Evolutionary conservation across 1,140 invertebrate species (phyloP).

Genomic region (Heliconius hermathena): DNA sequence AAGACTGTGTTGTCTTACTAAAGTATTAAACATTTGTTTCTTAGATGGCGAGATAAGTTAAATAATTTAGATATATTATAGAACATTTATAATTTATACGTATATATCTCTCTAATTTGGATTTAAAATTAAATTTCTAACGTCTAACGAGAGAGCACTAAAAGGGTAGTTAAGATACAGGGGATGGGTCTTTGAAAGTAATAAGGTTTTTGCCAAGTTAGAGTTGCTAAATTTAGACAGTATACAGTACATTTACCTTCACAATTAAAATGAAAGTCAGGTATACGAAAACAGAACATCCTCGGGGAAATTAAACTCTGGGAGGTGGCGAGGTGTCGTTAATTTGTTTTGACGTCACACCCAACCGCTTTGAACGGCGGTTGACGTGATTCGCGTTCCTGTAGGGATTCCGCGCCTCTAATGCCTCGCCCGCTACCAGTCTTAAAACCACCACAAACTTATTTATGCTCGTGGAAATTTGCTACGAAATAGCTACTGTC

Average conservation of each 20-base stretch:
- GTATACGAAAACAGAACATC: constrained; percentile 44
- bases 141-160: neutral
- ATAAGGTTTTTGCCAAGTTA: constrained; percentile 10
- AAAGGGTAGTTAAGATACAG: neutral
- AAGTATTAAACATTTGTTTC: too few species aligned
- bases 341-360: constrained; percentile 63
- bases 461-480: constrained; percentile 24
- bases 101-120: too few species aligned
- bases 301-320: constrained; percentile 70
- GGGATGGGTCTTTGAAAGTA: neutral
- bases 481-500: neutral
- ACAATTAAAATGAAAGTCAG: constrained; percentile 21
- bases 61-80: too few species aligned
- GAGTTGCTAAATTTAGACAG: constrained; percentile 21
- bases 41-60: too few species aligned
- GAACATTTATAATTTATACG: too few species aligned
- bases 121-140: too few species aligned
- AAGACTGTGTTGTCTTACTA: too few species aligned
- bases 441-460: constrained; percentile 28
- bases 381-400: constrained; percentile 35
- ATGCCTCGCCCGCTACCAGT: constrained; percentile 13
- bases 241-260: constrained; percentile 17
- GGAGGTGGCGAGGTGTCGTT: constrained; percentile 55
- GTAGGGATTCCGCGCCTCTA: constrained; percentile 30
- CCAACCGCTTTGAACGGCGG: constrained; percentile 22